Percentiles rank a stretch among this genome's conserved stretches.
These are phyloP conservation scores for Acropternis orthonyx DNA, from an alignment of 2,797 vertebrate species.

Conservation along the genomic window DNA sequence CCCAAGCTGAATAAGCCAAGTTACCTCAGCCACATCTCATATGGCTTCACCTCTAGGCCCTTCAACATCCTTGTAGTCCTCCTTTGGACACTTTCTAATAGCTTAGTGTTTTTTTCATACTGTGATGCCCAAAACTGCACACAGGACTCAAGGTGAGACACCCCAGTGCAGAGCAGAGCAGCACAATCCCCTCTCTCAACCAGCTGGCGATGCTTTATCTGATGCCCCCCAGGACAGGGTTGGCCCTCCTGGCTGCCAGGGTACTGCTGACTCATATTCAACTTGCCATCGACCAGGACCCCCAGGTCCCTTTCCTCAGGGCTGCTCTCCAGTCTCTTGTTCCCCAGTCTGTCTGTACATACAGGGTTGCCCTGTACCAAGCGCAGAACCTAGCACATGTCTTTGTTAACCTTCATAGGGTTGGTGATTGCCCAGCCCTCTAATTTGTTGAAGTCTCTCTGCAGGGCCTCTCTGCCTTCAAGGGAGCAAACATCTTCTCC, in stretches of 20 bases:
- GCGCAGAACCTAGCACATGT: not conserved
- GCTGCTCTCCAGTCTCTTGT: accelerated
- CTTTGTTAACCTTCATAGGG: accelerated
- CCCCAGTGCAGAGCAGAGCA: not conserved
- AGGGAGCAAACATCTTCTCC: not conserved
- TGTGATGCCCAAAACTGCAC: not conserved
- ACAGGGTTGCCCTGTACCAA: not conserved
- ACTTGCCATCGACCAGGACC: accelerated
- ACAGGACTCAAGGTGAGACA: accelerated
- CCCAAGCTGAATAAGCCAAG: not conserved
- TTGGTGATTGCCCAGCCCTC: not conserved
- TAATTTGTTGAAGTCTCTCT: not conserved
- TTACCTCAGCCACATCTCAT: accelerated
- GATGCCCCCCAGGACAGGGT: accelerated
- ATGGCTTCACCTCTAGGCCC: not conserved
- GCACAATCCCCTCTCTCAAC: not conserved
- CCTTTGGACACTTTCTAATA: not conserved
- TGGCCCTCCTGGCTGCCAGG: not conserved
- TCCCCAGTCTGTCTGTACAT: not conserved
- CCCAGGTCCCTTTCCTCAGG: not conserved
- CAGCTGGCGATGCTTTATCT: accelerated
- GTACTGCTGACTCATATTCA: not conserved
- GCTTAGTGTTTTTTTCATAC: not conserved
- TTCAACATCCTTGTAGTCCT: not conserved
- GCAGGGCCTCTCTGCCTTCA: not conserved